Conservation (phyloP, 2,888 invertebrate species). For the Gasteruption jaculator region DNA sequence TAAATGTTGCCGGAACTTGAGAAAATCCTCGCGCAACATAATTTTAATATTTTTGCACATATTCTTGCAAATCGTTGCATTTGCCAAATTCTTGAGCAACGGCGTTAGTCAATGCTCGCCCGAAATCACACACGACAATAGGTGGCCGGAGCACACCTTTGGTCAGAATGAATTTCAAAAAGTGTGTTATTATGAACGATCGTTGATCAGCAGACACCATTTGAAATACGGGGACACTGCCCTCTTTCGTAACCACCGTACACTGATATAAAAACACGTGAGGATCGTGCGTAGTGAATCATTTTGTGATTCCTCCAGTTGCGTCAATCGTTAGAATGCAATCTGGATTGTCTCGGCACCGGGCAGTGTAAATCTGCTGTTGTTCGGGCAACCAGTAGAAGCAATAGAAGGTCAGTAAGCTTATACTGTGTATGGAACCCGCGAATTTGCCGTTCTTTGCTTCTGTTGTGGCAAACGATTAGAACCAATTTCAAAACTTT, state of each 20-base stretch:
- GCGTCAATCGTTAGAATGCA: slow-evolving; percentile 15
- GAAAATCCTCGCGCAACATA: neutral
- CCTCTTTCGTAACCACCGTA: slow-evolving; percentile 9
- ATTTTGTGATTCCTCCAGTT: slow-evolving; percentile 13
- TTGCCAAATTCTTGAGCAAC: slow-evolving; percentile 21
- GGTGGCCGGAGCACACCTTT: slow-evolving; percentile 5
- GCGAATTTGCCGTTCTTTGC: slow-evolving; percentile 11
- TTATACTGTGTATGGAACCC: slow-evolving; percentile 17
- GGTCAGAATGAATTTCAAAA: slow-evolving; percentile 5
- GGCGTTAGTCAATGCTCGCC: slow-evolving; percentile 16
- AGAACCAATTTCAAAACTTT: too few relatives aligned
- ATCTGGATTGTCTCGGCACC: slow-evolving; percentile 14
- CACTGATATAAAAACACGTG: slow-evolving; percentile 16
- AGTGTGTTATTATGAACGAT: slow-evolving; percentile 5
- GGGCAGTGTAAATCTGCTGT: slow-evolving; percentile 13
- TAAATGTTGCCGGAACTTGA: slow-evolving; percentile 11
- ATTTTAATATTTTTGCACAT: slow-evolving; percentile 22
- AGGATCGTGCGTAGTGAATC: slow-evolving; percentile 11
- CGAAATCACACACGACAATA: neutral
- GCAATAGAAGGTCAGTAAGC: slow-evolving; percentile 14
- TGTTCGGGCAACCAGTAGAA: slow-evolving; percentile 17
- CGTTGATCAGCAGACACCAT: slow-evolving; percentile 15
- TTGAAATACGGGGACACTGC: slow-evolving; percentile 15
- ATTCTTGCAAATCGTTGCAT: slow-evolving; percentile 17
- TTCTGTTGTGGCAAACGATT: too few relatives aligned